Conservation (phyloP, 1,140 invertebrate species). For the Drosophila watanabei region DNA sequence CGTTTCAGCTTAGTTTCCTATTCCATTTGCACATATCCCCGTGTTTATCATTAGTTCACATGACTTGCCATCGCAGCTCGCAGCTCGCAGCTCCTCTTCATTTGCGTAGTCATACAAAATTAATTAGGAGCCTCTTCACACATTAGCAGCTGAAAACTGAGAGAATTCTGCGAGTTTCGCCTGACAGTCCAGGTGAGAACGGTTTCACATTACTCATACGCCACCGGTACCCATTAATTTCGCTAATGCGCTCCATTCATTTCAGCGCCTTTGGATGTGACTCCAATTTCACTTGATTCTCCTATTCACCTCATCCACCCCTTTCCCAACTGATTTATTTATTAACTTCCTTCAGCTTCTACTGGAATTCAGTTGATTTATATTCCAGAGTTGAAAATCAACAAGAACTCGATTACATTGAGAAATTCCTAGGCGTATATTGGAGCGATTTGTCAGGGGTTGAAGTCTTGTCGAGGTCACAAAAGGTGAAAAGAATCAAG, state of each 20-base stretch:
- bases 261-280: not conserved
- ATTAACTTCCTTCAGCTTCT: conserved; percentile 1
- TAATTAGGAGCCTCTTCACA: conserved; percentile 45
- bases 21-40: conserved; percentile 8
- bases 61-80: conserved; percentile 34
- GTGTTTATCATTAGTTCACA: conserved; percentile 61
- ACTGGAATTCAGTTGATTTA: conserved; percentile 24
- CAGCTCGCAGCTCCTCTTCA: conserved; percentile 7
- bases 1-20: conserved; percentile 35
- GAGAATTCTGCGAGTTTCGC: not conserved
- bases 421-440: conserved; percentile 2
- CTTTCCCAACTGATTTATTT: conserved; percentile 12
- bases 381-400: conserved; percentile 3
- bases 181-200: not conserved
- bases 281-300: not conserved
- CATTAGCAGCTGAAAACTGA: conserved; percentile 40
- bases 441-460: not conserved
- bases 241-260: conserved; percentile 9
- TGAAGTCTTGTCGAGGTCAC: not conserved
- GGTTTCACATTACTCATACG: conserved; percentile 38
- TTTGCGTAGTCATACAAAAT: conserved; percentile 55
- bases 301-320: not conserved
- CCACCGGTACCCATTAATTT: conserved; percentile 23
- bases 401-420: not conserved
- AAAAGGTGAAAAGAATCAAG: not conserved